Conservation (phyloP, 2,888 invertebrate species). For the Nemotelus nigrinus region DNA sequence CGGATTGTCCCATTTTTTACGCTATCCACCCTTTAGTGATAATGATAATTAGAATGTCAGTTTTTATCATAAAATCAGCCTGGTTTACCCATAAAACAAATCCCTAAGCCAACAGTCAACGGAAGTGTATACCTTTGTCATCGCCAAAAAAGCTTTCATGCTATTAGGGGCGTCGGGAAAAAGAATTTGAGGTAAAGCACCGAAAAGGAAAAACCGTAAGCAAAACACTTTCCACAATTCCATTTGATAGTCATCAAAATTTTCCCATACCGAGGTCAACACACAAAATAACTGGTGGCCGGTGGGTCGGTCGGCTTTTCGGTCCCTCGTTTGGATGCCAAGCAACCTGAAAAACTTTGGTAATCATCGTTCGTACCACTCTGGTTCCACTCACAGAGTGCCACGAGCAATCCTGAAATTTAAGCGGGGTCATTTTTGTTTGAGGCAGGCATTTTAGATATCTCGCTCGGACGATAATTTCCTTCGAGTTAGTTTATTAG, state of each 20-base stretch:
- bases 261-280: constrained; percentile 14
- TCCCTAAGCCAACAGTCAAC: not conserved
- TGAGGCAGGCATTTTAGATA: not conserved
- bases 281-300: not conserved
- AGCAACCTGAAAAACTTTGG: constrained; percentile 30
- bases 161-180: too few relatives aligned
- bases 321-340: not conserved
- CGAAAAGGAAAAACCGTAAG: constrained; percentile 14
- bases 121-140: not conserved
- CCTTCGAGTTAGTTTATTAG: constrained; percentile 34
- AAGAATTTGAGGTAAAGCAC: not conserved
- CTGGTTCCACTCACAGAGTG: not conserved
- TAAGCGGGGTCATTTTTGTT: constrained; percentile 23
- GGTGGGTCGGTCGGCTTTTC: not conserved
- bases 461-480: constrained; percentile 10
- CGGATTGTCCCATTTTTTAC: not conserved
- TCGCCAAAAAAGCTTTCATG: constrained; percentile 24
- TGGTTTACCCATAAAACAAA: constrained; percentile 30
- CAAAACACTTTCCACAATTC: constrained; percentile 23
- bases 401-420: not conserved
- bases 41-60: constrained; percentile 38
- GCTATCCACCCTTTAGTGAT: constrained; percentile 26
- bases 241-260: constrained; percentile 40
- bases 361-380: constrained; percentile 17
- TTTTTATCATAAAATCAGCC: constrained; percentile 43